Evolutionary conservation across 1,140 invertebrate species (phyloP).

Genomic region (Neodiprion lecontei): DNA sequence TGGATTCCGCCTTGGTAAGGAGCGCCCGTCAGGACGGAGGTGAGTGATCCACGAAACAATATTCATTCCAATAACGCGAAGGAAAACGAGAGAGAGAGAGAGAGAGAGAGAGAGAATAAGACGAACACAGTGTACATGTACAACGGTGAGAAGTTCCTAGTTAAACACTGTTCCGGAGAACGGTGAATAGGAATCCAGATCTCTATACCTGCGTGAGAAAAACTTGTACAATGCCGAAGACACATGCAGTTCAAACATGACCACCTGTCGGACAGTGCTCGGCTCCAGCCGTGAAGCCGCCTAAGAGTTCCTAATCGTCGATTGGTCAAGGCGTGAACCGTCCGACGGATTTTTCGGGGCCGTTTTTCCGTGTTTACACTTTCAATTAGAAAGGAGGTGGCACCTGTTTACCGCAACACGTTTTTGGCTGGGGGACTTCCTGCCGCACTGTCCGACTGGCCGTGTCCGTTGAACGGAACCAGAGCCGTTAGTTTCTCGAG

Average conservation of each 20-base stretch:
- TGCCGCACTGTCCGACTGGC: background rate
- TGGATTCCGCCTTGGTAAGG: background rate
- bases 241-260: too few relatives aligned
- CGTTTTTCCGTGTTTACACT: background rate
- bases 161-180: too few relatives aligned
- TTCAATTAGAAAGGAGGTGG: background rate
- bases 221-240: too few relatives aligned
- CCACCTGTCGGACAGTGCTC: too few relatives aligned
- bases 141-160: too few relatives aligned
- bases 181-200: too few relatives aligned
- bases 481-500: background rate
- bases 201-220: too few relatives aligned
- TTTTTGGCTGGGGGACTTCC: background rate
- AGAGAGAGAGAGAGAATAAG: background rate
- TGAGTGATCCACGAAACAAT: conserved; percentile 32
- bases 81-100: background rate
- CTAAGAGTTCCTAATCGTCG: too few relatives aligned
- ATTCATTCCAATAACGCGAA: background rate
- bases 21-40: conserved; percentile 20
- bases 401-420: background rate
- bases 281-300: too few relatives aligned
- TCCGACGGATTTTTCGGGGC: too few relatives aligned
- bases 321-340: too few relatives aligned
- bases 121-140: background rate
- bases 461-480: background rate